Percentiles rank a stretch among this genome's conserved stretches.
phyloP scores from a whole-genome alignment of 2,888 invertebrate species.

The Acleris sparsana region DNA sequence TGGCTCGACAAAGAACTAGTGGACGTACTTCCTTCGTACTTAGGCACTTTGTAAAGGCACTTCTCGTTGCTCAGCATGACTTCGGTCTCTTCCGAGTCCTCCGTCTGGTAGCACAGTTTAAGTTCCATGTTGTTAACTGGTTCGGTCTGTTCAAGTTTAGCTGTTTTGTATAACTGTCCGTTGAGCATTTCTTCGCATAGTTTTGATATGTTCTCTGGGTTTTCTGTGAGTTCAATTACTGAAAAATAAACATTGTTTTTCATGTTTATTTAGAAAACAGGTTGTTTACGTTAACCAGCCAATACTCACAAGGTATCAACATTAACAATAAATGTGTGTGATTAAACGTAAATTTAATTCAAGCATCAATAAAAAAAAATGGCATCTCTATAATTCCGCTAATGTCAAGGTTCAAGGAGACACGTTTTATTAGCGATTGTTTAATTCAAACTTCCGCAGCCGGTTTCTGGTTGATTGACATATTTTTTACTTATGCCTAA shows the following conservation, averaged over 20 bases:
- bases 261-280: no score
- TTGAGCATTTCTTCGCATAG: slow-evolving; percentile 84
- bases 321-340: neutral
- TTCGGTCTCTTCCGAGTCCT: slow-evolving; percentile 65
- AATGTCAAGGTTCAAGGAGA: no score
- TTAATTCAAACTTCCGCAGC: no score
- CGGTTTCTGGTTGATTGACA: no score
- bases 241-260: slow-evolving; percentile 47
- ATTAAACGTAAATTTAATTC: no score
- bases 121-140: slow-evolving; percentile 62
- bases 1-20: slow-evolving; percentile 67
- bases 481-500: no score
- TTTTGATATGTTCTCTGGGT: slow-evolving; percentile 71
- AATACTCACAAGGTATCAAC: neutral
- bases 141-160: slow-evolving; percentile 57
- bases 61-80: slow-evolving; percentile 69
- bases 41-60: slow-evolving; percentile 71
- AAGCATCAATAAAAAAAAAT: no score
- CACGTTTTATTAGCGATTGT: no score
- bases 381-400: no score
- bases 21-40: slow-evolving; percentile 63
- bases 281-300: neutral
- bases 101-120: slow-evolving; percentile 69
- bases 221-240: slow-evolving; percentile 87
- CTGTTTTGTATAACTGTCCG: slow-evolving; percentile 79